Percentiles rank a stretch among this genome's conserved stretches.
Evolutionary conservation across 2,888 invertebrate species (phyloP).

Genomic region (Drosophila incognita): DNA sequence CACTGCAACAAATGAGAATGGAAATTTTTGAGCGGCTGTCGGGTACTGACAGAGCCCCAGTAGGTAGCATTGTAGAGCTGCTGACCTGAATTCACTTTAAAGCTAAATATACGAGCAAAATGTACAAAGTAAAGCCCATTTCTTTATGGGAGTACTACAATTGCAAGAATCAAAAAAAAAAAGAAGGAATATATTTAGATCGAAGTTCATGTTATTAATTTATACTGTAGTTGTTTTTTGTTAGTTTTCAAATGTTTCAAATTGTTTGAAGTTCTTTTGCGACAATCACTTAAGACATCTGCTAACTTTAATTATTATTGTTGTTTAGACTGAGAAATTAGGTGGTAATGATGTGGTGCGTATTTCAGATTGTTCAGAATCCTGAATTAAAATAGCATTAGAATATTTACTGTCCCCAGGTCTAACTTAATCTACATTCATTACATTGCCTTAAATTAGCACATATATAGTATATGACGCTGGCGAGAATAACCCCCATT

Average conservation of each 20-base stretch:
- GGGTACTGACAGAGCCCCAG: neutral
- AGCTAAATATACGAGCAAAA: slow-evolving; percentile 15
- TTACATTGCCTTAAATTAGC: neutral
- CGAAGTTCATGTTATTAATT: neutral
- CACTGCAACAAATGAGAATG: slow-evolving; percentile 19
- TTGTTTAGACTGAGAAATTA: neutral
- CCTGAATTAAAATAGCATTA: too few relatives aligned
- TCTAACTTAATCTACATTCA: neutral
- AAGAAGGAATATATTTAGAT: neutral
- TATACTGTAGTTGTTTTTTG: neutral
- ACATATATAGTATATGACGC: neutral
- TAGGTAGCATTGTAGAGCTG: slow-evolving; percentile 12
- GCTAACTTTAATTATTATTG: neutral
- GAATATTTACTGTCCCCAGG: neutral
- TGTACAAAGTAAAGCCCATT: slow-evolving; percentile 8
- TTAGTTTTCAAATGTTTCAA: neutral
- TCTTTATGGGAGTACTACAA: slow-evolving; percentile 5
- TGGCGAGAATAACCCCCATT: neutral
- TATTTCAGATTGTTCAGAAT: too few relatives aligned
- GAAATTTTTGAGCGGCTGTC: slow-evolving; percentile 1
- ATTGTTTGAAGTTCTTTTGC: neutral
- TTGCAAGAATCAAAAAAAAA: slow-evolving; percentile 2
- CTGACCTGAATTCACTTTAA: slow-evolving; percentile 21
- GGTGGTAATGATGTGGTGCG: too few relatives aligned
- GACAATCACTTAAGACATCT: neutral